A percentile compares a stretch with the other conserved stretches of the same genome.
Evolutionary conservation across 2,888 invertebrate species (phyloP).

Genomic region (Scotopteryx bipunctaria): DNA sequence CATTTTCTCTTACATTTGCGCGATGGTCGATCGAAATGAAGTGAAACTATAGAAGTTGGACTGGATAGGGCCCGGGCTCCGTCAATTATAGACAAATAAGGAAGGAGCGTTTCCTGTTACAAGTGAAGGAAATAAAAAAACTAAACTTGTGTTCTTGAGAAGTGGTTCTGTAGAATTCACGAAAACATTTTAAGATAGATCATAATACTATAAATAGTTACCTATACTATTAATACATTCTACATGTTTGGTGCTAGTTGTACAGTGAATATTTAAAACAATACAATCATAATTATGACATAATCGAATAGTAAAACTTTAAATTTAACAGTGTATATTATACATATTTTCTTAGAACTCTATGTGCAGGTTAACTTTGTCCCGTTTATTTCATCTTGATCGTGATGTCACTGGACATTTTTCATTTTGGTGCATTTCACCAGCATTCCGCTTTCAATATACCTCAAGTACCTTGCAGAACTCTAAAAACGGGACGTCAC

Average conservation of each 20-base stretch:
- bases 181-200: too few species aligned
- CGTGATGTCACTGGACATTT: background rate
- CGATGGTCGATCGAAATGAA: conserved; percentile 57
- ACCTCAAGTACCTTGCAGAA: conserved; percentile 38
- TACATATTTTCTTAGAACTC: too few species aligned
- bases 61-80: conserved; percentile 50
- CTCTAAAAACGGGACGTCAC: conserved; percentile 65
- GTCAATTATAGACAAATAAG: conserved; percentile 75
- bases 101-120: conserved; percentile 62
- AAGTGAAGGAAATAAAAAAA: conserved; percentile 37
- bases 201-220: too few species aligned
- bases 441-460: conserved; percentile 21
- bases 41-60: conserved; percentile 65
- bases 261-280: too few species aligned
- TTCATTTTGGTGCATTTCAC: conserved; percentile 11
- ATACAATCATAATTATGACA: too few species aligned
- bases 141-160: background rate
- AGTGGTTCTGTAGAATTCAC: background rate
- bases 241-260: too few species aligned
- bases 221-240: too few species aligned
- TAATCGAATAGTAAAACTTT: too few species aligned
- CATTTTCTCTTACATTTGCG: background rate
- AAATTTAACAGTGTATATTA: too few species aligned
- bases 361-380: too few species aligned
- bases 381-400: background rate